Conservation (phyloP, 2,888 invertebrate genomes). For the Polyommatus icarus region DNA sequence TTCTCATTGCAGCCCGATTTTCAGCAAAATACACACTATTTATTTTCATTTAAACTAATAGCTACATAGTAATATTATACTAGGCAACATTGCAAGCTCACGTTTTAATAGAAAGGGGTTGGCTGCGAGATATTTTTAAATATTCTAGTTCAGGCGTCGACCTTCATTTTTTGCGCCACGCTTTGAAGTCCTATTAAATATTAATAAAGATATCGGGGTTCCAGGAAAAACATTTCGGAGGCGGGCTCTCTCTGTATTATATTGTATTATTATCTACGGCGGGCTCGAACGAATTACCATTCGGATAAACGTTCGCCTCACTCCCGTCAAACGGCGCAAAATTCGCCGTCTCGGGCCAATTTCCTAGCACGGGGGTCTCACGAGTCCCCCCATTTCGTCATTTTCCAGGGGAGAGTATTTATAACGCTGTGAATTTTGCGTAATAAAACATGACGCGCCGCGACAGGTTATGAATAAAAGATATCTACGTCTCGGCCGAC, state of each 20-base stretch:
- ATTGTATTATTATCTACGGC: no score
- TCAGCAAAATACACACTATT: background rate
- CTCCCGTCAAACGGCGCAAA: background rate
- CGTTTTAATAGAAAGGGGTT: background rate
- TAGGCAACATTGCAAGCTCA: background rate
- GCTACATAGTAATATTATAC: background rate
- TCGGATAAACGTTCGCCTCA: background rate
- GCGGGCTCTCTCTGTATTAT: background rate
- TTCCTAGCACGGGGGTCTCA: background rate
- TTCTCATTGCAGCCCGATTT: background rate
- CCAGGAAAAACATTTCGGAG: background rate
- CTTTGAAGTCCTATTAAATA: constrained; percentile 2
- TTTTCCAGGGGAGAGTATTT: background rate
- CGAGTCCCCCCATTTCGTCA: background rate
- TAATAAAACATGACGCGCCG: background rate
- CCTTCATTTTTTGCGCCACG: background rate
- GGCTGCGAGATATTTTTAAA: background rate
- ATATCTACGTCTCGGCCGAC: background rate
- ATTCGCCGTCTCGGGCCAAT: background rate
- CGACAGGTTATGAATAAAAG: constrained; percentile 20
- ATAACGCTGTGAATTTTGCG: constrained; percentile 11
- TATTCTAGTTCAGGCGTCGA: background rate
- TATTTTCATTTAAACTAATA: background rate
- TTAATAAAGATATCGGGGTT: background rate
- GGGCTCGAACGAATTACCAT: background rate